A percentile compares a stretch with the other conserved stretches of the same genome.
These are phyloP conservation scores for Malaclemys terrapin DNA, from an alignment of 2,113 vertebrate species.

Conservation along the genomic window DNA sequence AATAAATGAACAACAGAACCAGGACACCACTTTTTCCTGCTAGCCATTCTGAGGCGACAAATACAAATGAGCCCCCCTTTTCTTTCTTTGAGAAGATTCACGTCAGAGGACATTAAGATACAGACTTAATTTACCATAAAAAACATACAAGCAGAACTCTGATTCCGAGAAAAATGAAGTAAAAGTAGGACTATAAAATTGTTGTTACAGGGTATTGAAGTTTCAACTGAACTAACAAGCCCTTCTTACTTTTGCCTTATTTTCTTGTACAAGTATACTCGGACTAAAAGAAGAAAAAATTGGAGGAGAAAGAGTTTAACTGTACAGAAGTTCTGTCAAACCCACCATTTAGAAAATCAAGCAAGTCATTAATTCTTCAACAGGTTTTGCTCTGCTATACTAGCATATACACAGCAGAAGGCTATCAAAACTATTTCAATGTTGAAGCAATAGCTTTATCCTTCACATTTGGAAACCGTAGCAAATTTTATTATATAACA, in stretches of 20 bases:
- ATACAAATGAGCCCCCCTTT: neutral
- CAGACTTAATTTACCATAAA: neutral
- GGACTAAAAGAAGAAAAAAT: neutral
- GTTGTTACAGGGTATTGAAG: neutral
- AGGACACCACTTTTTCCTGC: neutral
- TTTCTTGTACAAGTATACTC: neutral
- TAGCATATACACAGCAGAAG: neutral
- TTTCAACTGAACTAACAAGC: neutral
- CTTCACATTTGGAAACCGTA: neutral
- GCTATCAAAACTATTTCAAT: neutral
- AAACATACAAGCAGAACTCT: neutral
- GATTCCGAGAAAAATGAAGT: neutral
- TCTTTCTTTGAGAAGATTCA: neutral
- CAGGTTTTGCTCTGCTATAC: neutral
- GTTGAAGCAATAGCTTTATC: conserved; percentile 4
- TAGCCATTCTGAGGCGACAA: neutral
- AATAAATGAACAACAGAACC: neutral
- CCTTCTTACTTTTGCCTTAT: neutral
- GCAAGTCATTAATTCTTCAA: conserved; percentile 6
- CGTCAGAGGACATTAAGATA: neutral
- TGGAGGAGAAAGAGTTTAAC: neutral
- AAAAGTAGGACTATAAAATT: neutral
- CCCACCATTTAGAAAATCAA: neutral
- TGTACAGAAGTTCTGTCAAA: neutral
- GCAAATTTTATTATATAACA: neutral